Percentiles rank a stretch among this genome's conserved stretches.
Conservation (phyloP, 2,797 vertebrate genomes). For the Hirundo rustica region DNA sequence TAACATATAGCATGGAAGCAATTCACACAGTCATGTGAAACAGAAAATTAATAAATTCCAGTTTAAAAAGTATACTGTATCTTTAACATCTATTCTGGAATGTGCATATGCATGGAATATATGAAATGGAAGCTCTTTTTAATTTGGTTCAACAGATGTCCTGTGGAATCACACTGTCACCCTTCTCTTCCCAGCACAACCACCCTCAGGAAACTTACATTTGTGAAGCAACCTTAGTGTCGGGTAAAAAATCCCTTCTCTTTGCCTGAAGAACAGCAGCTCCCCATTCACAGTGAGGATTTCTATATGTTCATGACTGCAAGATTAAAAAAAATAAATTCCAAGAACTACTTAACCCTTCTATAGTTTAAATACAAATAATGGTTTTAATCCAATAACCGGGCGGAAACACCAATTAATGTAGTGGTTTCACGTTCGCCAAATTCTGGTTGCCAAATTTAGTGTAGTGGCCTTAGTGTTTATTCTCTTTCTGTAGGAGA, state of each 20-base stretch:
- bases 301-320: constrained; percentile 98
- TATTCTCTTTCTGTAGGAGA: no score
- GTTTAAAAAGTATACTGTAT: background rate
- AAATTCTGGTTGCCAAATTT: no score
- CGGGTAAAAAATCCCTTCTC: constrained; percentile 95
- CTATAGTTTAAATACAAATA: background rate
- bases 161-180: background rate
- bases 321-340: constrained; percentile 33
- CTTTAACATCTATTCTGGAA: background rate
- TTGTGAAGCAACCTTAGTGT: constrained; percentile 95
- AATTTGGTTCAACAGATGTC: background rate
- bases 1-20: background rate
- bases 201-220: constrained; percentile 80
- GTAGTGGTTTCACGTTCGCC: no score
- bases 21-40: background rate
- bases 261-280: constrained; percentile 98
- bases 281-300: constrained; percentile 98
- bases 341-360: background rate
- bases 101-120: background rate
- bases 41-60: background rate
- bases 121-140: background rate
- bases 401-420: no score
- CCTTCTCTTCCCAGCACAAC: background rate
- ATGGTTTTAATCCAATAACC: no score
- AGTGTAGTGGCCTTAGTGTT: no score